Conservation (phyloP, 53 echinoderm and acorn worm genomes). For the Temnopleurus reevesii region DNA sequence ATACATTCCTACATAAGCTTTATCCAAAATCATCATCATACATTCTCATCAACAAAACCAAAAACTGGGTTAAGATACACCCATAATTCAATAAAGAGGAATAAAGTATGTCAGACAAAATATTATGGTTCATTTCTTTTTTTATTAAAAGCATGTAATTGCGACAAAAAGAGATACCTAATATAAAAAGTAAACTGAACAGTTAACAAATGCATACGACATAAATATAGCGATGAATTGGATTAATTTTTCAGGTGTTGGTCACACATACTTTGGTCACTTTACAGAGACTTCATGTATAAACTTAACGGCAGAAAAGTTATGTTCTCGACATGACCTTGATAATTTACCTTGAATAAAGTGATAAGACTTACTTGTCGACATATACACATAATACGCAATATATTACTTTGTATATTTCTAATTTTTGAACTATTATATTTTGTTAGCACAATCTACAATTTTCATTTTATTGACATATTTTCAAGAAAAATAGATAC, state of each 20-base stretch:
- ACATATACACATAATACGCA: conserved; percentile 6
- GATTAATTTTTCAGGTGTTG: background rate
- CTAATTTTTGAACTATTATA: background rate
- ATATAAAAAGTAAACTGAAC: conserved; percentile 33
- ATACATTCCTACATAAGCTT: no score
- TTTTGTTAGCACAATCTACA: background rate
- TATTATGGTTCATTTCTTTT: conserved; percentile 29
- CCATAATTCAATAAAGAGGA: background rate
- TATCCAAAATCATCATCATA: no score
- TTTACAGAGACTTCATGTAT: background rate
- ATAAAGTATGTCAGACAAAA: conserved; percentile 36
- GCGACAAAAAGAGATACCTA: conserved; percentile 33
- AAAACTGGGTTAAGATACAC: no score
- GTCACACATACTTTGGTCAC: background rate
- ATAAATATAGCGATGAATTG: conserved; percentile 16
- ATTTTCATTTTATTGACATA: background rate
- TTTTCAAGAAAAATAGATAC: background rate
- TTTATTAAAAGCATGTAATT: conserved; percentile 52
- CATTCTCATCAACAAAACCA: no score
- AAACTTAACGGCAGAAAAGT: background rate
- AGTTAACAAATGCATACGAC: conserved; percentile 24
- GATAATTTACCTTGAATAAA: background rate
- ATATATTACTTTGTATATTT: background rate
- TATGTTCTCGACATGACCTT: background rate
- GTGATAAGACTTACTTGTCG: background rate